A percentile compares a stretch with the other conserved stretches of the same genome.
Evolutionary conservation across 35 echinoderm and acorn worm genomes (phyloP).

Genomic region (Diadema setosum): DNA sequence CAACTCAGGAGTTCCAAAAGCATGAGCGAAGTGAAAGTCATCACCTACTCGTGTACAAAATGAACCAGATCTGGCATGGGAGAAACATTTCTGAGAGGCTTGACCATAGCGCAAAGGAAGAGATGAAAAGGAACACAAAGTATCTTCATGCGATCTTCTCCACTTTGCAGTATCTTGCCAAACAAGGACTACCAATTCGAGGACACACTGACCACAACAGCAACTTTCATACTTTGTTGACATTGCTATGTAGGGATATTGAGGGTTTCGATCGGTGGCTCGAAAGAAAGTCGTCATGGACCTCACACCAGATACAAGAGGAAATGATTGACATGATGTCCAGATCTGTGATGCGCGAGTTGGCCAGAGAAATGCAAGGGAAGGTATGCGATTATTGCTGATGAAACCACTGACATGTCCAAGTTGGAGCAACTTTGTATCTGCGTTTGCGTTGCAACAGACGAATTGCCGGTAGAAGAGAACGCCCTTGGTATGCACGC

Average conservation of each 20-base stretch:
- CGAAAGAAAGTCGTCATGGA: background rate
- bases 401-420: background rate
- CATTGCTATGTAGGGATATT: background rate
- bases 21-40: background rate
- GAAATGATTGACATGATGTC: background rate
- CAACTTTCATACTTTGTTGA: background rate
- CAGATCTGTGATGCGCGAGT: background rate
- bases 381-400: background rate
- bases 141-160: background rate
- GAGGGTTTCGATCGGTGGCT: background rate
- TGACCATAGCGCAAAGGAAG: background rate
- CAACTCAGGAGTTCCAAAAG: background rate
- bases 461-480: background rate
- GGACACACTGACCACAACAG: background rate
- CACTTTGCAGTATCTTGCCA: background rate
- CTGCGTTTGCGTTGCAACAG: background rate
- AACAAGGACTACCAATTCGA: background rate
- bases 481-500: background rate
- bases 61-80: background rate
- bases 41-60: background rate
- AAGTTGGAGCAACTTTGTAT: background rate
- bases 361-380: background rate
- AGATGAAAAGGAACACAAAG: background rate
- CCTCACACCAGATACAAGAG: too few species aligned
- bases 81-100: background rate